phyloP scores from a whole-genome alignment of 2,888 invertebrate species.

The Xestia rhomboidea region DNA sequence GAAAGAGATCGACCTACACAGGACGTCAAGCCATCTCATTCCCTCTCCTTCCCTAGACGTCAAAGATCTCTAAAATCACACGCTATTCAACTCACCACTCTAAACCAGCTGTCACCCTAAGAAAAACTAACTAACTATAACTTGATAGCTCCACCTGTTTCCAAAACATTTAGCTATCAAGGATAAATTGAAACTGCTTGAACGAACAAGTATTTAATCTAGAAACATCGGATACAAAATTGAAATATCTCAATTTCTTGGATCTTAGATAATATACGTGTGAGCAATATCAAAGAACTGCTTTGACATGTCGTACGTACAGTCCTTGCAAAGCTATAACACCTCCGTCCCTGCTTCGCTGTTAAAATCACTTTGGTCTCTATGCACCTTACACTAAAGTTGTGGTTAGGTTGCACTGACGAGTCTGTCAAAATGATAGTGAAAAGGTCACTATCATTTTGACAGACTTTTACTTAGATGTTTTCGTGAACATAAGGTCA shows the following conservation, averaged over 20 bases:
- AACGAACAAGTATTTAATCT: constrained; percentile 11
- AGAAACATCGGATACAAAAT: background rate
- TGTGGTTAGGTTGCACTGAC: background rate
- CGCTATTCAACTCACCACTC: background rate
- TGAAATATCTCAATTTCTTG: constrained; percentile 12
- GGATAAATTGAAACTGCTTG: background rate
- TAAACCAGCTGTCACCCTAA: background rate
- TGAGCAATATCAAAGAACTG: constrained; percentile 35
- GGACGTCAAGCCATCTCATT: background rate
- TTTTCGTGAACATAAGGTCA: background rate
- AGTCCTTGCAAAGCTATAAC: background rate
- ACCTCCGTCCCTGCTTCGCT: background rate
- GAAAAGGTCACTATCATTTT: background rate
- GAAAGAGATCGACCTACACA: background rate
- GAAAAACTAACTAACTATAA: background rate
- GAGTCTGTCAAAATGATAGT: background rate
- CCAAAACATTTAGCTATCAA: constrained; percentile 1
- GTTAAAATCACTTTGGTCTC: background rate
- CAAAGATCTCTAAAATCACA: background rate
- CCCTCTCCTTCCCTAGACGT: background rate
- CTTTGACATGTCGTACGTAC: constrained; percentile 21
- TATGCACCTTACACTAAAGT: background rate
- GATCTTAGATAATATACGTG: constrained; percentile 11
- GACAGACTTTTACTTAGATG: background rate
- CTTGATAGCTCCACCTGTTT: background rate